phyloP scores from a whole-genome alignment of 1,140 invertebrate genomes.

The Bombus confusus region DNA sequence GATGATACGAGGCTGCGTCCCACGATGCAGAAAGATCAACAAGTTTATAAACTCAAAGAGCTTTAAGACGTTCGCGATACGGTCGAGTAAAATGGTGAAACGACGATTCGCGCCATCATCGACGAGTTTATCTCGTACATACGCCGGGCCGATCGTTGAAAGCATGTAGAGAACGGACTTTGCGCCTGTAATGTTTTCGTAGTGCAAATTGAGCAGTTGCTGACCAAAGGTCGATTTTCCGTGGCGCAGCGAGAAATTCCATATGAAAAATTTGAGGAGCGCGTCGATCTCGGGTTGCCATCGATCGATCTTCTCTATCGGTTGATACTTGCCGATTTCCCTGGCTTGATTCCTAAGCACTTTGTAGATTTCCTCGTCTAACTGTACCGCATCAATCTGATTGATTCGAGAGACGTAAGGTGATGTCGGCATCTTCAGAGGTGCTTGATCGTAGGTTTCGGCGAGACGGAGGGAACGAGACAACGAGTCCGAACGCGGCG shows the following conservation, averaged over 20 bases:
- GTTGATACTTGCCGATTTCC: slow-evolving; percentile 71
- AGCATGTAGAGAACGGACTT: slow-evolving; percentile 76
- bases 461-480: not conserved
- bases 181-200: slow-evolving; percentile 68
- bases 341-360: slow-evolving; percentile 72
- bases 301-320: slow-evolving; percentile 68
- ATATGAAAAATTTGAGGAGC: slow-evolving; percentile 74
- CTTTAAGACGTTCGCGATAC: slow-evolving; percentile 45
- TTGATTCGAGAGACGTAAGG: slow-evolving; percentile 79
- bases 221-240: slow-evolving; percentile 79
- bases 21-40: slow-evolving; percentile 75
- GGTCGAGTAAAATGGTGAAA: slow-evolving; percentile 54
- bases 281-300: slow-evolving; percentile 78
- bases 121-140: slow-evolving; percentile 69
- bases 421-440: slow-evolving; percentile 59
- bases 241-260: slow-evolving; percentile 75
- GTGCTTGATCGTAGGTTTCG: not conserved
- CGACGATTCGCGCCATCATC: not conserved
- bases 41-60: slow-evolving; percentile 76
- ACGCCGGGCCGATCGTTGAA: slow-evolving; percentile 71
- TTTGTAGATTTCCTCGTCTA: slow-evolving; percentile 78
- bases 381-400: slow-evolving; percentile 78
- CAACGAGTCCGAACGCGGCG: not conserved
- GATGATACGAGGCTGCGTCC: slow-evolving; percentile 73
- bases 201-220: slow-evolving; percentile 76